phyloP scores from a whole-genome alignment of 2,888 invertebrate species.

The Ceraclea dissimilis region DNA sequence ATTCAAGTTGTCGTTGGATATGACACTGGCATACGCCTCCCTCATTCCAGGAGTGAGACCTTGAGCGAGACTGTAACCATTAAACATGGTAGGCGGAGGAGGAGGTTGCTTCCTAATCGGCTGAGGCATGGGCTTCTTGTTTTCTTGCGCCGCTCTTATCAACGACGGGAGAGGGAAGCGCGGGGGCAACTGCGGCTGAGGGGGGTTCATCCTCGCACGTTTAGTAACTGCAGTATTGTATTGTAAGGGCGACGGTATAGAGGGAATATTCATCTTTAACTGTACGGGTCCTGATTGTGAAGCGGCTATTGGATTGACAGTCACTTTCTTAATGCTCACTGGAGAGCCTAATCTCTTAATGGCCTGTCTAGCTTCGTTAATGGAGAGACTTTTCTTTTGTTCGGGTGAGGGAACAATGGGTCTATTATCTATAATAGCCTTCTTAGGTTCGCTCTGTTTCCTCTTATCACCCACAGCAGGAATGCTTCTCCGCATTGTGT shows the following conservation, averaged over 20 bases:
- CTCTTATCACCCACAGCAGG: slow-evolving; percentile 7
- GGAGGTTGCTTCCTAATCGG: neutral
- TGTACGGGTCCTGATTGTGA: neutral
- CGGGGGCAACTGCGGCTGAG: slow-evolving; percentile 5
- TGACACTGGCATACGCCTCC: slow-evolving; percentile 17
- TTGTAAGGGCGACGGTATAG: neutral
- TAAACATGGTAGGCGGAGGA: slow-evolving; percentile 27
- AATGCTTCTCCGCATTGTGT: slow-evolving; percentile 10
- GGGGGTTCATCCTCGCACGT: slow-evolving; percentile 10
- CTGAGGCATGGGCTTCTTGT: slow-evolving; percentile 5
- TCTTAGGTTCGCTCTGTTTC: slow-evolving; percentile 15
- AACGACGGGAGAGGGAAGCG: neutral
- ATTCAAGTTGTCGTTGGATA: slow-evolving; percentile 40
- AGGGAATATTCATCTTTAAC: slow-evolving; percentile 6
- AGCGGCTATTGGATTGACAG: neutral
- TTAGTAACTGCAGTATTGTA: slow-evolving; percentile 1
- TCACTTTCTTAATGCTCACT: slow-evolving; percentile 17
- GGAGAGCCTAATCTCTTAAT: slow-evolving; percentile 21
- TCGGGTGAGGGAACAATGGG: neutral
- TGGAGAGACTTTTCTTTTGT: slow-evolving; percentile 14
- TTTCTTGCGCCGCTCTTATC: slow-evolving; percentile 1
- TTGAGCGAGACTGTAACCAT: slow-evolving; percentile 32
- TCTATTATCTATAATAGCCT: slow-evolving; percentile 6
- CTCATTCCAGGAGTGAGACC: slow-evolving; percentile 3
- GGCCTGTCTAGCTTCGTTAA: slow-evolving; percentile 13